phyloP scores from a whole-genome alignment of 1,140 invertebrate species.

The Chymomyza costata region DNA sequence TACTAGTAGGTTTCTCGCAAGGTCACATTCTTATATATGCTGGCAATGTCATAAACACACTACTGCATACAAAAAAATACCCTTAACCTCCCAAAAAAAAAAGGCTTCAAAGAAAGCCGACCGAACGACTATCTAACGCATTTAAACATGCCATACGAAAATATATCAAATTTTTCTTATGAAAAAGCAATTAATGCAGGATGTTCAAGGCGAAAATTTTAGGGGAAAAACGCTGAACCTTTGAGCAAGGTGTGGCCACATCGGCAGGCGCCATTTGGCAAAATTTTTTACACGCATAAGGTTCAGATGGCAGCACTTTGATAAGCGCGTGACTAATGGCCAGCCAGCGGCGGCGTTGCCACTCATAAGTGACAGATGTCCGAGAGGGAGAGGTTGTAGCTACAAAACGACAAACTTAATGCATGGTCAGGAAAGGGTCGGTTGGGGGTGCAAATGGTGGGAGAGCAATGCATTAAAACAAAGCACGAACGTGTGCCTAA shows the following conservation, averaged over 20 bases:
- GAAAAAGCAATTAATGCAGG: slow-evolving; percentile 46
- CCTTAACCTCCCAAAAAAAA: too few relatives aligned
- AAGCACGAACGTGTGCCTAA: slow-evolving; percentile 41
- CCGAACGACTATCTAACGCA: slow-evolving; percentile 20
- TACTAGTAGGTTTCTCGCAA: too few relatives aligned
- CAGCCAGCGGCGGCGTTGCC: slow-evolving; percentile 3
- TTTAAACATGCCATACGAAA: slow-evolving; percentile 32
- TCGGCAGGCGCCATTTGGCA: slow-evolving; percentile 45
- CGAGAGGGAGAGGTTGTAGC: slow-evolving; percentile 33
- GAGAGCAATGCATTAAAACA: slow-evolving; percentile 67
- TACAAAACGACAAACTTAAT: slow-evolving; percentile 49
- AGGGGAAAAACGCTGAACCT: too few relatives aligned
- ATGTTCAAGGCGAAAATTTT: background rate
- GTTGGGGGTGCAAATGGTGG: slow-evolving; percentile 33
- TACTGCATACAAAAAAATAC: too few relatives aligned
- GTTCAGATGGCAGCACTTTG: slow-evolving; percentile 56
- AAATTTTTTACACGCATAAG: slow-evolving; percentile 19
- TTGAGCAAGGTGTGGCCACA: slow-evolving; percentile 15
- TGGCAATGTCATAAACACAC: too few relatives aligned
- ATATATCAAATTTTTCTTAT: slow-evolving; percentile 49
- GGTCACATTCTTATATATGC: too few relatives aligned
- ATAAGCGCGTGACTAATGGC: slow-evolving; percentile 61
- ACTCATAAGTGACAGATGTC: slow-evolving; percentile 13
- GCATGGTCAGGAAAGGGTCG: slow-evolving; percentile 17
- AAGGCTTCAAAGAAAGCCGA: slow-evolving; percentile 16